Conservation (phyloP, 2,113 vertebrate species). For the Cairina moschata region DNA sequence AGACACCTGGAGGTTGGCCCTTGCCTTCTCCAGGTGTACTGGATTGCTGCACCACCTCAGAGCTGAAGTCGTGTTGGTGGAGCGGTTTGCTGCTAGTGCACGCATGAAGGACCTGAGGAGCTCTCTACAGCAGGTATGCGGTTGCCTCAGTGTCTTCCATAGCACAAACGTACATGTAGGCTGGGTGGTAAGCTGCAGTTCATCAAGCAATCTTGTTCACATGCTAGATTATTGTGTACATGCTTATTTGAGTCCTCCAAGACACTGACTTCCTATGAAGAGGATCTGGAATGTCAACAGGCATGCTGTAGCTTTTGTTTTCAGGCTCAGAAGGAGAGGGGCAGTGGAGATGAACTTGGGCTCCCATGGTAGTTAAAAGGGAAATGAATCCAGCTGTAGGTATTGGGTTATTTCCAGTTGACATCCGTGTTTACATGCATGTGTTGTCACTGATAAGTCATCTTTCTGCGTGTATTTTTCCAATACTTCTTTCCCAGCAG, state of each 20-base stretch:
- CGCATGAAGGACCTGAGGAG: not conserved
- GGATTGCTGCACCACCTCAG: not conserved
- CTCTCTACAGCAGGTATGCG: not conserved
- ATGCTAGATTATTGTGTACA: not conserved
- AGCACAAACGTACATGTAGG: fast-evolving
- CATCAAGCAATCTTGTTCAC: not conserved
- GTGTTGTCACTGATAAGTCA: not conserved
- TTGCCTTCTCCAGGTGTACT: not conserved
- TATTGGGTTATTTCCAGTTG: not conserved
- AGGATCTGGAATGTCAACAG: not conserved
- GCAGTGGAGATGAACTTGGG: not conserved
- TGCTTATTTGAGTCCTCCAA: not conserved
- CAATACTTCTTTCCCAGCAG: not conserved
- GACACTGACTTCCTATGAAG: not conserved
- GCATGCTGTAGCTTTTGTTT: too few relatives aligned
- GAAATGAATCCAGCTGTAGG: not conserved
- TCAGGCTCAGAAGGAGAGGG: not conserved
- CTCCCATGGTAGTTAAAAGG: not conserved
- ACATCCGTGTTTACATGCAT: not conserved
- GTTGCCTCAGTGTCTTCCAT: fast-evolving
- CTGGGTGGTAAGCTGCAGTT: not conserved
- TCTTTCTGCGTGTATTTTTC: not conserved
- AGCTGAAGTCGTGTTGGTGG: not conserved
- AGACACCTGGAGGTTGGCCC: not conserved
- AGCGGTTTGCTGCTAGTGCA: not conserved